Conservation (phyloP, 92 coral and sea anemone species). For the Paragorgia papillata region DNA sequence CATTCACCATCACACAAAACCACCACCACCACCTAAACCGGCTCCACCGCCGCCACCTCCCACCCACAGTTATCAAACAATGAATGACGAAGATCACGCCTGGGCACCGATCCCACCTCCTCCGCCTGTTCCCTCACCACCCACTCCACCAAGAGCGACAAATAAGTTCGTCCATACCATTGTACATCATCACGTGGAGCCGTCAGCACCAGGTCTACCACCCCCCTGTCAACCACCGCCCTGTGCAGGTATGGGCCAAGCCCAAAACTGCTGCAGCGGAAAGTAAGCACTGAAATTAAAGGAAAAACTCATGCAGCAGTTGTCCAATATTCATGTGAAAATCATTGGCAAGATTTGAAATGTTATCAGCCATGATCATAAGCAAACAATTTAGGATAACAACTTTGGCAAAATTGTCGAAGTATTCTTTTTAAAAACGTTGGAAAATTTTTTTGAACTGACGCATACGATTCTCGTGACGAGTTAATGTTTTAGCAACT, state of each 20-base stretch:
- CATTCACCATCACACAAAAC: slow-evolving; percentile 43
- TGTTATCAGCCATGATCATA: not conserved
- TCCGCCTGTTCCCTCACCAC: slow-evolving; percentile 42
- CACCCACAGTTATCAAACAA: slow-evolving; percentile 28
- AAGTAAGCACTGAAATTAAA: not conserved
- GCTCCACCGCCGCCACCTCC: slow-evolving; percentile 47
- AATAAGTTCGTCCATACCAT: slow-evolving; percentile 31
- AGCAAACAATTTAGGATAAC: not conserved
- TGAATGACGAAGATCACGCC: slow-evolving; percentile 39
- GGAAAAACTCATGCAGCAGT: not conserved
- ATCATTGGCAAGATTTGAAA: not conserved
- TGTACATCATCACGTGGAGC: slow-evolving; percentile 43
- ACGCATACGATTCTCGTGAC: not conserved
- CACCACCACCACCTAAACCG: slow-evolving; percentile 46
- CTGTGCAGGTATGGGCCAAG: slow-evolving; percentile 37
- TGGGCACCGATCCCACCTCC: slow-evolving; percentile 51
- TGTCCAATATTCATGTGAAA: not conserved
- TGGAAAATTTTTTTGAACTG: not conserved
- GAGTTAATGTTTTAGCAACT: too few relatives aligned
- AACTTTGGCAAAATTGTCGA: not conserved
- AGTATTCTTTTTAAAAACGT: not conserved
- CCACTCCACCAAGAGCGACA: slow-evolving; percentile 30
- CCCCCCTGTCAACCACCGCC: slow-evolving; percentile 34
- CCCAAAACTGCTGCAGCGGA: not conserved
- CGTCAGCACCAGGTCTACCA: slow-evolving; percentile 41